Conservation (phyloP, 1,140 invertebrate genomes). For the Meloidogyne chitwoodi region DNA sequence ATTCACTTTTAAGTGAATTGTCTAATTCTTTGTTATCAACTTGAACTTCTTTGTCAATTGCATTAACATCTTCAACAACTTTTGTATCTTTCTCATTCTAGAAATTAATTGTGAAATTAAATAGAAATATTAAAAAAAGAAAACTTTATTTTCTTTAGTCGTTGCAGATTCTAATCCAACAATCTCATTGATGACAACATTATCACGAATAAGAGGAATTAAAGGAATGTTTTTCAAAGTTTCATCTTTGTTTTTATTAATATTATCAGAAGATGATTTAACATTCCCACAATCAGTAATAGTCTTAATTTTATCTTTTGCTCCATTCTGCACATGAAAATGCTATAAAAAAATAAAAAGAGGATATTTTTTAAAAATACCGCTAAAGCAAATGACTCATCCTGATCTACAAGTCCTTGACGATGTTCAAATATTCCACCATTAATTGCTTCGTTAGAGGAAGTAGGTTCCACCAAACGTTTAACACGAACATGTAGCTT, state of each 20-base stretch:
- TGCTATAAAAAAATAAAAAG: not conserved
- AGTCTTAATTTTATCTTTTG: not conserved
- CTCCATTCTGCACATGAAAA: not conserved
- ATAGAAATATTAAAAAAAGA: not conserved
- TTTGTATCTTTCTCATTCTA: not conserved
- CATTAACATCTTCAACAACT: not conserved
- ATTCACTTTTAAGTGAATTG: no score
- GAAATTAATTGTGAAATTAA: not conserved
- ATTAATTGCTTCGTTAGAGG: not conserved
- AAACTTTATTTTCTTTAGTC: not conserved
- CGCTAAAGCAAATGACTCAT: not conserved
- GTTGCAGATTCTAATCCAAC: not conserved
- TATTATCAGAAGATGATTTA: no score
- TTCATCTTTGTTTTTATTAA: no score
- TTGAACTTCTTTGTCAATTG: no score
- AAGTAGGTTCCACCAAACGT: not conserved
- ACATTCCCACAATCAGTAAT: not conserved
- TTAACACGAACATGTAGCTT: not conserved
- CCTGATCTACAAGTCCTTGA: not conserved
- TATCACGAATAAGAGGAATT: not conserved
- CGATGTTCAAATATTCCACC: not conserved
- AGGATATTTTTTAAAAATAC: not conserved
- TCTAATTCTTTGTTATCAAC: no score
- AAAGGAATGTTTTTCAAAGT: not conserved
- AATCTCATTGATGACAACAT: not conserved